Evolutionary conservation across 1,140 invertebrate species (phyloP).

Genomic region (Drosophila rhopaloa): DNA sequence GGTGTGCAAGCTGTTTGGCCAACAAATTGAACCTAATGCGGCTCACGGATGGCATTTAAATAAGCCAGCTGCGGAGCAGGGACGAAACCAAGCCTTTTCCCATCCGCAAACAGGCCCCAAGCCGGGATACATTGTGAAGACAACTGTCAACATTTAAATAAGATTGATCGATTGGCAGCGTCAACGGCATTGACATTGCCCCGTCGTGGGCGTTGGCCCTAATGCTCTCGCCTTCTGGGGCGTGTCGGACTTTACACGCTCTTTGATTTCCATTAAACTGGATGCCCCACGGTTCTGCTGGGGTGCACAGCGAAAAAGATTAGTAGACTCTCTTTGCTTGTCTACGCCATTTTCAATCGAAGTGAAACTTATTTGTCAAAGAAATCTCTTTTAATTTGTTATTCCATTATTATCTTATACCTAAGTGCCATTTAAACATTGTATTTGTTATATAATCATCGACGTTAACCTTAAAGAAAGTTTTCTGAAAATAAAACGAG

Average conservation of each 20-base stretch:
- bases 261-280: slow-evolving; percentile 59
- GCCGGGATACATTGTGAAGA: slow-evolving; percentile 67
- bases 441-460: no score
- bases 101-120: slow-evolving; percentile 47
- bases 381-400: no score
- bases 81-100: slow-evolving; percentile 52
- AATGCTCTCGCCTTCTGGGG: slow-evolving; percentile 23
- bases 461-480: no score
- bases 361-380: no score
- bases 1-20: slow-evolving; percentile 63
- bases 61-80: slow-evolving; percentile 36
- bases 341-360: neutral
- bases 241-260: slow-evolving; percentile 42
- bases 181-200: slow-evolving; percentile 33
- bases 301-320: slow-evolving; percentile 7
- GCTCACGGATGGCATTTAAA: slow-evolving; percentile 64
- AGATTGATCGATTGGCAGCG: slow-evolving; percentile 78
- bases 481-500: no score
- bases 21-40: slow-evolving; percentile 81
- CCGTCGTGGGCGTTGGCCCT: slow-evolving; percentile 34
- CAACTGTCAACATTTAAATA: slow-evolving; percentile 83
- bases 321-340: neutral
- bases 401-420: no score
- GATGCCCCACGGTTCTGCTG: slow-evolving; percentile 19
- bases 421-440: no score